Evolutionary conservation across 2,797 vertebrate genomes (phyloP), one percentile per base, ranked within the genome.

Genomic region (Pangasius macronema): DNA sequence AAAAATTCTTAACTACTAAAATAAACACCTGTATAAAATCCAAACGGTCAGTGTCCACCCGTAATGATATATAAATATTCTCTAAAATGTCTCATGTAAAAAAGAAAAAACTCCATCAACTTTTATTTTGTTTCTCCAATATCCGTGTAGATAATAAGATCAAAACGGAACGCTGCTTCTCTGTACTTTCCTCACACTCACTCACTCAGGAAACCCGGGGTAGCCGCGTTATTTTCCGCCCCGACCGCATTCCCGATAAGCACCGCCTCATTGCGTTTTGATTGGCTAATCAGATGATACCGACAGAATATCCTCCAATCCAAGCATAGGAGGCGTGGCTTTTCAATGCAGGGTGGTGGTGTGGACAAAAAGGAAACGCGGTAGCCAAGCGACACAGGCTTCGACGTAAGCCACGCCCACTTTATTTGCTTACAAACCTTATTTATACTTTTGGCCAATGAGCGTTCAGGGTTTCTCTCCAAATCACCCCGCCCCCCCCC

Each of bases 401-500:
- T 42, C 5, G 33, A 13, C 2, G 8, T 57, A 86, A 73, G 39
- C 68, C 91, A 76, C 90, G 39, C 91, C 91, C 76, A n/a, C 11
- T 33, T 72, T 1, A 72, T 57, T 84, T 84, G 49, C 30, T 9
- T 84, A 84, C 82, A 55, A 84, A 39, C 85, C 75, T 75, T 84
- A 70, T 85, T 83, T 85, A 57, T 79, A 90, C 55, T 90, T 90
- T 83, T 68, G 39, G 24, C 88, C 91, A 90, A 92, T 90, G 63
- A 76, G 61, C 42, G 46, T 11, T 14, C 14, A 75, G 49, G 0
- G 30, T 86, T 46, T 65, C 7, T 72, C 30, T 33, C 3, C 14
- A 5, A 42, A n/a, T n/a, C n/a, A n/a, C n/a, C 5, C 5, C 5
- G 5, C 42, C 36, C 2, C 9, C 22, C 20, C 18, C 55, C 77